phyloP scores from a whole-genome alignment of 2,113 vertebrate genomes.

The Chaetodon trifascialis region DNA sequence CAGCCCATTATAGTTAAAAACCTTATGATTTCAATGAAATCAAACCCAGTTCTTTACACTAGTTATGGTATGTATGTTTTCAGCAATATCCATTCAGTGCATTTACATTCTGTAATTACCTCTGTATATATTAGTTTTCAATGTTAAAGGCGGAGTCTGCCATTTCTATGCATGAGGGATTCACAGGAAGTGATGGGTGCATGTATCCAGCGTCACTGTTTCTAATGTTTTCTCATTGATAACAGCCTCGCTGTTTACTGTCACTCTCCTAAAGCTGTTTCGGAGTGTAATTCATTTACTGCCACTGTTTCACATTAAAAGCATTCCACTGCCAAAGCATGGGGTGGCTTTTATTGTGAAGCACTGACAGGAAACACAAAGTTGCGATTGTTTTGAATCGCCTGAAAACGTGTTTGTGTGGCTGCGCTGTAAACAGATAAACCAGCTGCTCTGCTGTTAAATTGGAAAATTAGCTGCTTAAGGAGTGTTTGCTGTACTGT shows the following conservation, averaged over 20 bases:
- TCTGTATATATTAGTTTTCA: too few relatives aligned
- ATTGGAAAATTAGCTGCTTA: not conserved
- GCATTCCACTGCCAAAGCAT: not conserved
- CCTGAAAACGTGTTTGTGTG: not conserved
- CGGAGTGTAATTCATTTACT: not conserved
- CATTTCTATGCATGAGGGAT: too few relatives aligned
- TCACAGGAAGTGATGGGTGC: not conserved
- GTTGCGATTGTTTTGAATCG: not conserved
- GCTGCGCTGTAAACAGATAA: not conserved
- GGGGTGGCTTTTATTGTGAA: not conserved
- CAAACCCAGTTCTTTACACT: not conserved
- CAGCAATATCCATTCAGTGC: not conserved
- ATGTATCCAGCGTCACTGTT: not conserved
- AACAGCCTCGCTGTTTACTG: not conserved
- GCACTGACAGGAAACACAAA: not conserved
- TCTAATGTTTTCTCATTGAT: slow-evolving; percentile 1
- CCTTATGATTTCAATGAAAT: not conserved
- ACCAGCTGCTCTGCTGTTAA: not conserved
- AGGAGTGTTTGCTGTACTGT: not conserved
- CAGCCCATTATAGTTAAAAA: not conserved
- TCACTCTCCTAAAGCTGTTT: not conserved
- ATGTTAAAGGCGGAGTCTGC: too few relatives aligned
- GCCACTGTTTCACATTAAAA: not conserved
- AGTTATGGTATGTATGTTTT: not conserved
- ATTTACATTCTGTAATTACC: not conserved